Evolutionary conservation across 1,140 invertebrate genomes (phyloP).

Genomic region (Trissolcus basalis): DNA sequence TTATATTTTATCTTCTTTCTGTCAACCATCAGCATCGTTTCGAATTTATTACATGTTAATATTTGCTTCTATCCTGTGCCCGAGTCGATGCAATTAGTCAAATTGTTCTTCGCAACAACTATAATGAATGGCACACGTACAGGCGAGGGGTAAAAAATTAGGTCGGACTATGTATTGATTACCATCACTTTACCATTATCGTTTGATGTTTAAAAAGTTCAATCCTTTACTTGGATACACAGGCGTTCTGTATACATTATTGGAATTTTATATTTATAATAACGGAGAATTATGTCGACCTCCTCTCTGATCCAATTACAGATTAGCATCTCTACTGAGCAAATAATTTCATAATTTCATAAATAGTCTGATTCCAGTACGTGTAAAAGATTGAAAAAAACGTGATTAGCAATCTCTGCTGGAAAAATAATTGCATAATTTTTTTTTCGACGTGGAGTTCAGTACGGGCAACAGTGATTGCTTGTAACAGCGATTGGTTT

Average conservation of each 20-base stretch:
- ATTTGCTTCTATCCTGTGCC: conserved; percentile 14
- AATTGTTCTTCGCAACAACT: neutral
- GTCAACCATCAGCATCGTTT: conserved; percentile 25
- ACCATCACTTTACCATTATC: no score
- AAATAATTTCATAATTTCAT: conserved; percentile 5
- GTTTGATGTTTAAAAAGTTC: no score
- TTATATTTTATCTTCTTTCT: conserved; percentile 53
- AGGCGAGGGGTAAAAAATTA: no score
- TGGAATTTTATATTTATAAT: conserved; percentile 5
- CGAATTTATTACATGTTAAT: conserved; percentile 38
- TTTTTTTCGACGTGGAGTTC: no score
- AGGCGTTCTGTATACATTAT: neutral
- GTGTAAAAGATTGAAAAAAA: no score
- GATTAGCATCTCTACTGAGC: neutral
- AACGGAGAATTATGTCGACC: conserved; percentile 1
- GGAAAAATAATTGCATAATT: no score
- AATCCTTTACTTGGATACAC: neutral
- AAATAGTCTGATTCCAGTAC: neutral
- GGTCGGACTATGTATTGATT: no score
- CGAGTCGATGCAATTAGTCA: conserved; percentile 6
- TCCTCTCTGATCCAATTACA: neutral
- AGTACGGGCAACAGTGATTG: no score
- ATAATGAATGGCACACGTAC: no score
- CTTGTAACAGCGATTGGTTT: no score
- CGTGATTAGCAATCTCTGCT: no score